Evolutionary conservation across 2,797 vertebrate species (phyloP).

Genomic region (Spea hammondii): DNA sequence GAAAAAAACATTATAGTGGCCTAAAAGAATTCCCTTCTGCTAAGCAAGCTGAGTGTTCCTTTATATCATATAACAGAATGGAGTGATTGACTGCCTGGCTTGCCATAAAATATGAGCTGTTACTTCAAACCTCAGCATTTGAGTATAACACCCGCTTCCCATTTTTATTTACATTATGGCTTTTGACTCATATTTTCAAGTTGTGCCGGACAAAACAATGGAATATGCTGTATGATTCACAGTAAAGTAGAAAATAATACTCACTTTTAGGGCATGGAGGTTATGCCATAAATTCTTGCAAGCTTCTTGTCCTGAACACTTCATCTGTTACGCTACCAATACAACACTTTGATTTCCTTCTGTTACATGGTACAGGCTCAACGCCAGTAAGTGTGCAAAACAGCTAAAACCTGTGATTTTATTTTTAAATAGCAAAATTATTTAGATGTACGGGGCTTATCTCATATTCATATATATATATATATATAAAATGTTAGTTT

Average conservation of each 20-base stretch:
- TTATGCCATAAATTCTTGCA: constrained; percentile 9
- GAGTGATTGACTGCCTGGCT: neutral
- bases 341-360: neutral
- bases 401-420: neutral
- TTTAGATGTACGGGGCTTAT: neutral
- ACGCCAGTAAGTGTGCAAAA: neutral
- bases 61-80: neutral
- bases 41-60: constrained; percentile 4
- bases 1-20: neutral
- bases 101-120: constrained; percentile 6
- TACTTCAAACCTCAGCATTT: neutral
- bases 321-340: constrained; percentile 13
- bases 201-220: neutral
- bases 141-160: constrained; percentile 13
- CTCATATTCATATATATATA: too few species aligned
- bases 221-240: neutral
- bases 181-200: neutral
- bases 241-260: constrained; percentile 9
- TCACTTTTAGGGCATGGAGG: constrained; percentile 10
- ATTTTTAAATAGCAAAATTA: too few species aligned
- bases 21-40: constrained; percentile 54
- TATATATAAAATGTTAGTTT: too few species aligned
- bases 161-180: constrained; percentile 14
- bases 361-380: neutral
- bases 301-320: neutral